A percentile compares a stretch with the other conserved stretches of the same genome.
Conservation (phyloP, 2,888 invertebrate genomes). For the Siphlonurus alternatus region DNA sequence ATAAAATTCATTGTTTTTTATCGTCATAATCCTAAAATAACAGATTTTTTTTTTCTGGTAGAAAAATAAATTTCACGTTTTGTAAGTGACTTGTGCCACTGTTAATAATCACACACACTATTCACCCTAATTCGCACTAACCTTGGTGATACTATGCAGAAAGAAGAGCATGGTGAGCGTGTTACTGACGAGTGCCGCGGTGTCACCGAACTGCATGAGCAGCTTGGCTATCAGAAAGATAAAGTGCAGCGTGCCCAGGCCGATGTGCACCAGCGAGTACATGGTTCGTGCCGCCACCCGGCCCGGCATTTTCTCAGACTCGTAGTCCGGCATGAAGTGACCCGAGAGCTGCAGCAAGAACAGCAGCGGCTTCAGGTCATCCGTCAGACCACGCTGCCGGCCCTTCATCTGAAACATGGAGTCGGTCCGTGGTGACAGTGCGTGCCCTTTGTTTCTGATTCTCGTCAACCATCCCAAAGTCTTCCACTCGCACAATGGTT, state of each 20-base stretch:
- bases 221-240: conserved; percentile 2
- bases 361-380: conserved; percentile 71
- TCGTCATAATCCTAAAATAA: too few species aligned
- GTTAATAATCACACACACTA: too few species aligned
- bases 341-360: conserved; percentile 58
- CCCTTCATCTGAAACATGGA: too few species aligned
- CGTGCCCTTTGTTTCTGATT: too few species aligned
- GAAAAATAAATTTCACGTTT: too few species aligned
- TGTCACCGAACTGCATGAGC: conserved; percentile 1
- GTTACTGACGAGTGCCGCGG: conserved; percentile 25
- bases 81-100: too few species aligned
- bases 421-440: too few species aligned
- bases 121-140: too few species aligned
- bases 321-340: conserved; percentile 64
- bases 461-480: too few species aligned
- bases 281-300: conserved; percentile 13
- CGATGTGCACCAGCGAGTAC: conserved; percentile 23
- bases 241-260: conserved; percentile 9
- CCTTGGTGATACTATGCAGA: conserved; percentile 7
- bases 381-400: conserved; percentile 52
- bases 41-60: too few species aligned
- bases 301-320: conserved; percentile 24
- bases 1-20: too few species aligned
- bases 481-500: too few species aligned
- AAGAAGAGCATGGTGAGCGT: conserved; percentile 46